Evolutionary conservation across 2,113 vertebrate species (phyloP).

Genomic region (Pachycephala philippinensis): DNA sequence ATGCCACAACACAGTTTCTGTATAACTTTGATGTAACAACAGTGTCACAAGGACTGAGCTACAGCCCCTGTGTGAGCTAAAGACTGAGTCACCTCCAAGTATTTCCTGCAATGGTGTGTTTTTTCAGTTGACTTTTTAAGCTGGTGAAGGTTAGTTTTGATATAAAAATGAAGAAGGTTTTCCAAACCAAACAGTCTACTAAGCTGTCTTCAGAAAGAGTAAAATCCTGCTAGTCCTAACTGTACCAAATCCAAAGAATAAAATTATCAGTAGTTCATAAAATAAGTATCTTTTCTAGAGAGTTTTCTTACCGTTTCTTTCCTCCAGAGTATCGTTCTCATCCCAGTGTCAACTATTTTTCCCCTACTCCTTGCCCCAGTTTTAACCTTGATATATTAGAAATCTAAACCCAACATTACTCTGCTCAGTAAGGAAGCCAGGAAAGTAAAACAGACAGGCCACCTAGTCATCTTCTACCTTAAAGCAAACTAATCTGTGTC

Average conservation of each 20-base stretch:
- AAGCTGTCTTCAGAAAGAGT: background rate
- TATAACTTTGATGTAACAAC: background rate
- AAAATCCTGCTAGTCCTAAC: background rate
- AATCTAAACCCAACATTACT: background rate
- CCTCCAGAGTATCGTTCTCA: background rate
- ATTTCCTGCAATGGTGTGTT: background rate
- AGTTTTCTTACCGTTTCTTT: background rate
- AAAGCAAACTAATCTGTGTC: background rate
- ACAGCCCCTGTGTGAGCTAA: background rate
- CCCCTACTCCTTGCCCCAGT: rapidly evolving
- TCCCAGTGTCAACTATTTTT: background rate
- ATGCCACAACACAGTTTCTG: background rate
- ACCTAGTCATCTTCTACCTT: background rate
- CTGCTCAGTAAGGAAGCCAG: background rate
- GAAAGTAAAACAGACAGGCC: background rate
- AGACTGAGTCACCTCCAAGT: background rate
- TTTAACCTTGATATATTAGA: background rate
- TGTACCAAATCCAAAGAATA: background rate
- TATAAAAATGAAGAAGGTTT: background rate
- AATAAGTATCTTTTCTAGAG: background rate
- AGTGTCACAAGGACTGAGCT: background rate
- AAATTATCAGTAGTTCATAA: background rate
- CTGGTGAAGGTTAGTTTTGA: background rate
- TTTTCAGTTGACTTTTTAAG: background rate
- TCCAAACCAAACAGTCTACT: background rate